Percentiles rank a stretch among this genome's conserved stretches.
These are phyloP conservation scores for Brachypodius melanocephalos DNA, from an alignment of 2,113 vertebrate genomes.

Conservation along the genomic window DNA sequence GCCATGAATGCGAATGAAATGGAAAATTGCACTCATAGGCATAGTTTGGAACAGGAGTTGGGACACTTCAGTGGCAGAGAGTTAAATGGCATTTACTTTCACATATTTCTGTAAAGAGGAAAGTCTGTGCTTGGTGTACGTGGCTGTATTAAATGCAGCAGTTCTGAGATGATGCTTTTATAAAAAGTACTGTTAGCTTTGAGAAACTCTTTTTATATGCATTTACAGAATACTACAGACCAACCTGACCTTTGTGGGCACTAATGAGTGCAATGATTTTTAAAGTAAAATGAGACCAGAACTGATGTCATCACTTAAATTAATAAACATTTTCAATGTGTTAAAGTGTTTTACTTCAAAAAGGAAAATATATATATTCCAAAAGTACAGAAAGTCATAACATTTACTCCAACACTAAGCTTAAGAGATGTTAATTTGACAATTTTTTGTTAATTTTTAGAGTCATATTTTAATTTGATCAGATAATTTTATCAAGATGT, in stretches of 20 bases:
- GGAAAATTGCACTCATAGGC: conserved; percentile 28
- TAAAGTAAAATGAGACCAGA: conserved; percentile 68
- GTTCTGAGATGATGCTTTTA: conserved; percentile 64
- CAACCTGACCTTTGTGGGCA: conserved; percentile 68
- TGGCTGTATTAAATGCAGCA: conserved; percentile 59
- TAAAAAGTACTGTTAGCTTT: conserved; percentile 62
- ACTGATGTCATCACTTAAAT: conserved; percentile 68
- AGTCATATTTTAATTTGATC: conserved; percentile 71
- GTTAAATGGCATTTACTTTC: conserved; percentile 61
- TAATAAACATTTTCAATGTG: conserved; percentile 52
- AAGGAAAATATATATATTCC: conserved; percentile 44
- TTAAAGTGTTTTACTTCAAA: conserved; percentile 73
- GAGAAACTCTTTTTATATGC: conserved; percentile 54
- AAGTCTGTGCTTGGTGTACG: background rate
- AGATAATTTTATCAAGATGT: conserved; percentile 70
- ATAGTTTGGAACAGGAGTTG: conserved; percentile 48
- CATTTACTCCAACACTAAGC: conserved; percentile 61
- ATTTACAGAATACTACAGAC: conserved; percentile 65
- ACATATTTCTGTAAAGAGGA: conserved; percentile 37
- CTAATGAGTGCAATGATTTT: conserved; percentile 64
- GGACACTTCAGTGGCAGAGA: conserved; percentile 47
- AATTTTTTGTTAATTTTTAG: conserved; percentile 48
- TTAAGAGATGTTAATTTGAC: conserved; percentile 74
- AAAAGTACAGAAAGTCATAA: conserved; percentile 18
- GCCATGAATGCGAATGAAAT: conserved; percentile 10